Percentiles rank a stretch among this genome's conserved stretches.
These are phyloP conservation scores for Fragum sueziense DNA, from an alignment of 2,888 invertebrate genomes.

Conservation along the genomic window DNA sequence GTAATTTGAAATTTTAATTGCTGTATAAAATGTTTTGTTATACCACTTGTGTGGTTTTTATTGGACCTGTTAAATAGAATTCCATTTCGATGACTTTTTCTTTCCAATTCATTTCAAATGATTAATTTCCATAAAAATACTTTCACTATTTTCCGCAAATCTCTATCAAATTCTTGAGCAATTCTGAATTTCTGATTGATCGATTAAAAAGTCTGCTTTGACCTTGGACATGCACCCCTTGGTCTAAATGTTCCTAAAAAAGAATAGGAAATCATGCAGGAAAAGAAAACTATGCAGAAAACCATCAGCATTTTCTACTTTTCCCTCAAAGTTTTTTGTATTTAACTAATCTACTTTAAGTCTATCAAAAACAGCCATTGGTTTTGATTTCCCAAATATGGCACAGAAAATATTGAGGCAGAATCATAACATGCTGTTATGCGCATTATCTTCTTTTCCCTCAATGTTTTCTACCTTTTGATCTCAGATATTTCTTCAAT, in stretches of 20 bases:
- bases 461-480: background rate
- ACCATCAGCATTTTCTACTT: background rate
- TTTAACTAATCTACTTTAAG: background rate
- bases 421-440: background rate
- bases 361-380: background rate
- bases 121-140: background rate
- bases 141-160: background rate
- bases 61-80: background rate
- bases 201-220: background rate
- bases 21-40: too few relatives aligned
- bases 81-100: background rate
- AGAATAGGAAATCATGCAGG: background rate
- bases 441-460: background rate
- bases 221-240: too few relatives aligned
- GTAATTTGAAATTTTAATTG: too few relatives aligned
- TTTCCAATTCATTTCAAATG: background rate
- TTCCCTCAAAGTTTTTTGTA: background rate
- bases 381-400: background rate
- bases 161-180: background rate
- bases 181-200: background rate
- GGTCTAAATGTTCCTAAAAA: background rate
- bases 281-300: background rate
- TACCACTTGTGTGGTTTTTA: too few relatives aligned
- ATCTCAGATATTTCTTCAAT: too few relatives aligned
- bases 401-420: background rate